A percentile compares a stretch with the other conserved stretches of the same genome.
phyloP scores from a whole-genome alignment of 2,113 vertebrate species.

The Rhombomys opimus region DNA sequence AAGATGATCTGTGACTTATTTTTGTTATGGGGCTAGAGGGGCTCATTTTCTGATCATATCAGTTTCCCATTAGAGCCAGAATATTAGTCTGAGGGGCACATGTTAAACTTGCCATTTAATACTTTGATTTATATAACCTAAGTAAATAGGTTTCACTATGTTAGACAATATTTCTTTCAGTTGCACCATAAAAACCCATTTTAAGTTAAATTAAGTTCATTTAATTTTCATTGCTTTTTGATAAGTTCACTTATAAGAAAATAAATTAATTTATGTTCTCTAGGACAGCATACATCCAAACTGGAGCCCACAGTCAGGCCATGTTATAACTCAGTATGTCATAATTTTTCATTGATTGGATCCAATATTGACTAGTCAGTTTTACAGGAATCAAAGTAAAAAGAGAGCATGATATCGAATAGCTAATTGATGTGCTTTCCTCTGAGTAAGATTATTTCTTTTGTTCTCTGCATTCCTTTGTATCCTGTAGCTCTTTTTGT shows the following conservation, averaged over 20 bases:
- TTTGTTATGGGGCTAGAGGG: background rate
- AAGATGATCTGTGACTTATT: background rate
- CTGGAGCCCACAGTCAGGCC: background rate
- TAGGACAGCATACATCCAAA: background rate
- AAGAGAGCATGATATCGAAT: background rate
- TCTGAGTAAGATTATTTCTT: background rate
- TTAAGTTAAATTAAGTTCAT: slow-evolving; percentile 40
- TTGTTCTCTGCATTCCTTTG: background rate
- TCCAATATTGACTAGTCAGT: background rate
- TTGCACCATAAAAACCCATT: background rate
- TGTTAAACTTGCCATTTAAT: background rate
- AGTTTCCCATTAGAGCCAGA: slow-evolving; percentile 39
- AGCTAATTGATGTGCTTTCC: background rate
- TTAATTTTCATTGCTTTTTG: slow-evolving; percentile 49
- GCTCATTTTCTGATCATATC: slow-evolving; percentile 33
- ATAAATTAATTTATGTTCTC: background rate
- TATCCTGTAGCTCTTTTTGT: background rate
- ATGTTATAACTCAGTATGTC: background rate
- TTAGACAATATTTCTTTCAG: background rate
- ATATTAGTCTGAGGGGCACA: background rate
- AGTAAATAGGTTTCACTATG: background rate
- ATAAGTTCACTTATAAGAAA: slow-evolving; percentile 38
- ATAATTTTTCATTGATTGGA: background rate
- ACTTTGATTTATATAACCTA: background rate
- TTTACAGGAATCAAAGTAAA: background rate